These are phyloP conservation scores for Lemur catta DNA, from an alignment of 2,797 vertebrate genomes.

Conservation along the genomic window DNA sequence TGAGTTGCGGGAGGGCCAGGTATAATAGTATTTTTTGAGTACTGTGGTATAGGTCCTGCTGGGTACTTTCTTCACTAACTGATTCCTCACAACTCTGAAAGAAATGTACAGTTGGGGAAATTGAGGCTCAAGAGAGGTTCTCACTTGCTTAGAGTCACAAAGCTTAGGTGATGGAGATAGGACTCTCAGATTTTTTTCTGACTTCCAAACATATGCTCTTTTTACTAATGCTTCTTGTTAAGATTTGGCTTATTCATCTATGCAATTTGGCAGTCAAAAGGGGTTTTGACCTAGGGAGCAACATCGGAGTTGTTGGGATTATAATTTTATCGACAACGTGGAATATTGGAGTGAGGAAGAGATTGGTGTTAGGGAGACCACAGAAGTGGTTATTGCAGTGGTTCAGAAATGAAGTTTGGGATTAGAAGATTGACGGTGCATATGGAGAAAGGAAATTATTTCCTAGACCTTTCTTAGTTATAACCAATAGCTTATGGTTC, in stretches of 20 bases:
- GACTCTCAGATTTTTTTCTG: background rate
- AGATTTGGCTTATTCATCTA: slow-evolving; percentile 9
- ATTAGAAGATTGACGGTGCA: background rate
- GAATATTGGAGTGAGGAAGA: background rate
- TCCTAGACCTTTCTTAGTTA: background rate
- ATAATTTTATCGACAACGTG: background rate
- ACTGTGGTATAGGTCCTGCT: background rate
- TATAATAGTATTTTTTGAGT: background rate
- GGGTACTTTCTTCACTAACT: background rate
- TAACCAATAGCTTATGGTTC: background rate
- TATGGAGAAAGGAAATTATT: background rate
- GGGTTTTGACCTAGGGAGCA: slow-evolving; percentile 3
- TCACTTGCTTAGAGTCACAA: background rate
- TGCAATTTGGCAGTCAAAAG: background rate
- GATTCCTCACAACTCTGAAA: background rate
- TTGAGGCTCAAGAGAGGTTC: background rate
- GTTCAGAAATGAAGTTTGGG: background rate
- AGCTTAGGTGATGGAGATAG: background rate
- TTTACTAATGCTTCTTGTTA: slow-evolving; percentile 7
- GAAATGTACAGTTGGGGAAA: background rate
- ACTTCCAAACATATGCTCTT: background rate
- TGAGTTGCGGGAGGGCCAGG: background rate
- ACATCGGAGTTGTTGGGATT: background rate
- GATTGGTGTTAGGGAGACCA: background rate
- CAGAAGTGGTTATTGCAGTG: background rate